These are phyloP conservation scores for Myodes glareolus DNA, from an alignment of 2,113 vertebrate genomes.

Conservation along the genomic window DNA sequence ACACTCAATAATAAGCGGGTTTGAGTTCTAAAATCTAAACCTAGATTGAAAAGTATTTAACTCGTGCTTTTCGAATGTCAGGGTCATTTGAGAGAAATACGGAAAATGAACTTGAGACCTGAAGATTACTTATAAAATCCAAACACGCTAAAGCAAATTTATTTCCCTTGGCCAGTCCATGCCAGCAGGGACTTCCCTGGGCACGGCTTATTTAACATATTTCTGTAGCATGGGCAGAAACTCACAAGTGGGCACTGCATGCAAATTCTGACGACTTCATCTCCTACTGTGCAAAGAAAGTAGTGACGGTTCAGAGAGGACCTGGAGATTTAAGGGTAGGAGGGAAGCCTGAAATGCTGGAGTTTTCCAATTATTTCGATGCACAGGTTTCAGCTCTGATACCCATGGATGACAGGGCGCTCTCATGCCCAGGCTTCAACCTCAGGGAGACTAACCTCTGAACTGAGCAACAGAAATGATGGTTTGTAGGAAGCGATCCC, in stretches of 20 bases:
- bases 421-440: not conserved
- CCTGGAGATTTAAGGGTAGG: constrained; percentile 68
- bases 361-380: constrained; percentile 19
- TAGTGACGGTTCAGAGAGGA: constrained; percentile 70
- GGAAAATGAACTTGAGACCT: constrained; percentile 29
- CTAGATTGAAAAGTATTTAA: constrained; percentile 45
- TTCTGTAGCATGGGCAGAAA: constrained; percentile 77
- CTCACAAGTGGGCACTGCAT: constrained; percentile 74
- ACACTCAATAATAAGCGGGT: not conserved
- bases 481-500: not conserved
- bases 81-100: constrained; percentile 43
- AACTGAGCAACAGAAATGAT: not conserved
- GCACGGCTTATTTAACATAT: constrained; percentile 71
- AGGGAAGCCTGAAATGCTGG: constrained; percentile 54
- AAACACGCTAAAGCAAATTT: constrained; percentile 59
- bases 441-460: not conserved
- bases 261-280: constrained; percentile 68
- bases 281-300: constrained; percentile 72
- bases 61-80: not conserved
- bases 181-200: constrained; percentile 72
- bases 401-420: not conserved
- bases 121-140: constrained; percentile 55
- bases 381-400: not conserved
- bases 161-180: constrained; percentile 65
- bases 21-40: constrained; percentile 43